Conservation (phyloP, 2,797 vertebrate genomes). For the Oreortyx pictus region DNA sequence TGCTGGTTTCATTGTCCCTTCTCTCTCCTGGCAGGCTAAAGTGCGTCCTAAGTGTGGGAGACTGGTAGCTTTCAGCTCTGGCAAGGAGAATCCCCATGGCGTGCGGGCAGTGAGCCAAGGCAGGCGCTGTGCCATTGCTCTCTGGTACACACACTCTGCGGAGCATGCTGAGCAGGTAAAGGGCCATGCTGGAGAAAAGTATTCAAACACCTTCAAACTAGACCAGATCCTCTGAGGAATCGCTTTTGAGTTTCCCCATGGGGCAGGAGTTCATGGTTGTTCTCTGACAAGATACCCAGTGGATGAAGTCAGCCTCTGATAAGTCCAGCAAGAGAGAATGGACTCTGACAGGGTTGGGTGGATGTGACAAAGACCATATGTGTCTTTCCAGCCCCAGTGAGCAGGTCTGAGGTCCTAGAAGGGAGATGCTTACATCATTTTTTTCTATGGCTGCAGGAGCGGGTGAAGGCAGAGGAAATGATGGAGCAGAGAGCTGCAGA, state of each 20-base stretch:
- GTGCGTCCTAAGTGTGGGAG: constrained; percentile 91
- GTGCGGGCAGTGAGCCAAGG: constrained; percentile 90
- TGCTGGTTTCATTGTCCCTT: background rate
- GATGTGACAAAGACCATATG: background rate
- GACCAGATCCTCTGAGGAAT: background rate
- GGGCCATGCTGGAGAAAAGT: background rate
- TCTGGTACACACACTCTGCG: constrained; percentile 93
- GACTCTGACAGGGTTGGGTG: background rate
- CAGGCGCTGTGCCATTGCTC: constrained; percentile 88
- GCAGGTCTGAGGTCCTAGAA: background rate
- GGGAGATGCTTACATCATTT: background rate
- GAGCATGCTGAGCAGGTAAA: constrained; percentile 93
- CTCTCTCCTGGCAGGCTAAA: constrained; percentile 80
- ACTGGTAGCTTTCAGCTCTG: constrained; percentile 92
- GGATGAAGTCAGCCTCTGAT: background rate
- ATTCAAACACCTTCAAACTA: background rate
- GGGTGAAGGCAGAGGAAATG: constrained; percentile 85
- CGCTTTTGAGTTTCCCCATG: background rate
- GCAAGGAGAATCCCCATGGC: constrained; percentile 92
- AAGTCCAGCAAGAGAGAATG: background rate
- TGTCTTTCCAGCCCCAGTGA: background rate
- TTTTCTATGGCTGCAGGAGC: constrained; percentile 76
- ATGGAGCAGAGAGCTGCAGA: constrained; percentile 73
- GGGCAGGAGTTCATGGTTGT: background rate
- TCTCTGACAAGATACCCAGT: background rate